Evolutionary conservation across 2,113 vertebrate species (phyloP), one percentile per base, ranked within the genome.

Genomic region (Ammospiza nelsoni): DNA sequence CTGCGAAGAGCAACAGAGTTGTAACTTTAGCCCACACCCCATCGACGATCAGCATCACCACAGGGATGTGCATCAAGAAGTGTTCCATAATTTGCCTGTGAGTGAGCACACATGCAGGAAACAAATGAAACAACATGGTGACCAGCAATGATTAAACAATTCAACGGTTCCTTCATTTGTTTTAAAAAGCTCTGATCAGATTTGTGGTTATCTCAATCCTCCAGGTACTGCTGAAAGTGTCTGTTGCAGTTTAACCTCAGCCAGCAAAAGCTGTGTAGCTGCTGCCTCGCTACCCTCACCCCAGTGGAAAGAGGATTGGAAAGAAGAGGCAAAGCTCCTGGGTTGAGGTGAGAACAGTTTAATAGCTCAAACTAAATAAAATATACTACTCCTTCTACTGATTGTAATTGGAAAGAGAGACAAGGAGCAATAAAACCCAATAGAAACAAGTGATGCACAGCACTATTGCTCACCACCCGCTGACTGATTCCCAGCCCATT

Each of bases 1-100:
- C 27, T 28, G 31, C 31, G 49, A 77, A 49, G 48, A 63, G 6
- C 7, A 24, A 16, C 28, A 55, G 46, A 52, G 18, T 9, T n/a
- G 7, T 12, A 46, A 25, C 25, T 90, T 76, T 20, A 63, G 55
- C 18, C 35, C 25, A 49, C 35, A 31, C 8, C 9, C 21, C 31
- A 43, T 3, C 1, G 29, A 43, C 6, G 9, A 75, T 76, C 20
- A 55, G 31, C 48, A 63, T 43, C 35, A 49, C 49, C 31, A 37
- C 19, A 37, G 35, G 49, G 35, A 11, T 4, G 43, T 49, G 33
- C 55, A 43, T 31, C 18, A 43, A 37, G 65, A 77, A 46, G 7
- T 52, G 28, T 17, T 82, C 23, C n/a, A 6, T 29, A 68, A 37
- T 3, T 4, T 0, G 1, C 49, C 22, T 33, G 6, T 24, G 43